These are phyloP conservation scores for Drosophila lacertosa DNA, from an alignment of 1,140 invertebrate species.

Conservation along the genomic window DNA sequence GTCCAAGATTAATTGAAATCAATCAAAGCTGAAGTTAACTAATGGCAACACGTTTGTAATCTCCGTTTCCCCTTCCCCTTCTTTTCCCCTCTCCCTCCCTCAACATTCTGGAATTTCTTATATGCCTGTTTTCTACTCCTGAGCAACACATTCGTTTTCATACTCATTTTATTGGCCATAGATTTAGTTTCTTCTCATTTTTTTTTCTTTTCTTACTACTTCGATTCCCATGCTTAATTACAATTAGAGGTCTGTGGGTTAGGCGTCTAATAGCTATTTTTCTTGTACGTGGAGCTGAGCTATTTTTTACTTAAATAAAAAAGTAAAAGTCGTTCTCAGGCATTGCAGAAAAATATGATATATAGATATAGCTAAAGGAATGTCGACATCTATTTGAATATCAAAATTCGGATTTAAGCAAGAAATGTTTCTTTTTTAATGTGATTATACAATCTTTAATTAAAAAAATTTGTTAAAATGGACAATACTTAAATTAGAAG, in stretches of 20 bases:
- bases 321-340: slow-evolving; percentile 36
- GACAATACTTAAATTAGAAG: too few species aligned
- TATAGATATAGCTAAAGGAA: too few species aligned
- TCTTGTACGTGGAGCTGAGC: slow-evolving; percentile 31
- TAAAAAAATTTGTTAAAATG: neutral
- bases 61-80: slow-evolving; percentile 31
- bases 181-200: slow-evolving; percentile 30
- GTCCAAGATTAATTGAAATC: slow-evolving; percentile 84
- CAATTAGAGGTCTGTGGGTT: slow-evolving; percentile 69
- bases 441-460: neutral
- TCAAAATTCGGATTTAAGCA: too few species aligned
- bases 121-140: slow-evolving; percentile 33
- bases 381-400: too few species aligned
- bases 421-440: too few species aligned
- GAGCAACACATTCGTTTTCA: slow-evolving; percentile 42
- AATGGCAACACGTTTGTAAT: slow-evolving; percentile 84
- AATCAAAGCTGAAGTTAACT: slow-evolving; percentile 84
- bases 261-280: slow-evolving; percentile 31
- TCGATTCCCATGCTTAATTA: slow-evolving; percentile 77
- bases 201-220: slow-evolving; percentile 5
- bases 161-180: slow-evolving; percentile 63
- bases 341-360: neutral
- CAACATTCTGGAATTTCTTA: slow-evolving; percentile 54
- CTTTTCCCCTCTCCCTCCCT: slow-evolving; percentile 6
- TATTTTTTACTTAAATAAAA: slow-evolving; percentile 19